Percentiles rank a stretch among this genome's conserved stretches.
These are phyloP conservation scores for Perca fluviatilis DNA, from an alignment of 2,113 vertebrate genomes.

Conservation along the genomic window DNA sequence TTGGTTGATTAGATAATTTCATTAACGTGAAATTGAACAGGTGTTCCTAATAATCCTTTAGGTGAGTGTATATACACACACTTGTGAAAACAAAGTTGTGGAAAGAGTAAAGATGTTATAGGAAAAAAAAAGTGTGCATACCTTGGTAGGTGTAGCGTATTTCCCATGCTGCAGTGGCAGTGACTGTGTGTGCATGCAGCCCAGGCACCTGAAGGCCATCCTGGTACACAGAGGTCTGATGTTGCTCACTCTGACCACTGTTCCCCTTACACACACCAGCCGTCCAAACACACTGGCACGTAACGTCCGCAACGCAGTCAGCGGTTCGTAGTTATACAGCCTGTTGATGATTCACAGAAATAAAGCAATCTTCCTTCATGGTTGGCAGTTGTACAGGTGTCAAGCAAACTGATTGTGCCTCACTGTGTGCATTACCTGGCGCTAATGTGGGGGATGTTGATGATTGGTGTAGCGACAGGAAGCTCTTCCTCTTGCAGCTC, in stretches of 20 bases:
- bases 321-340: slow-evolving; percentile 94
- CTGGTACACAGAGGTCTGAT: slow-evolving; percentile 93
- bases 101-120: background rate
- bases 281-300: slow-evolving; percentile 94
- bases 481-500: slow-evolving; percentile 92
- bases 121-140: slow-evolving; percentile 44
- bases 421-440: slow-evolving; percentile 85
- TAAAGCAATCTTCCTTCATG: background rate
- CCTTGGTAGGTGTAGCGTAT: slow-evolving; percentile 92
- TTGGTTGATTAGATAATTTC: no score
- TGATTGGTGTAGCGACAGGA: slow-evolving; percentile 86
- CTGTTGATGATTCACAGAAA: slow-evolving; percentile 69
- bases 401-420: background rate
- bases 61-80: no score
- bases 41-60: no score
- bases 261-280: slow-evolving; percentile 91
- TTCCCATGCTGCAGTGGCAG: slow-evolving; percentile 92
- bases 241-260: slow-evolving; percentile 94
- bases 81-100: background rate
- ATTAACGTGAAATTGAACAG: no score
- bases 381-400: background rate
- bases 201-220: slow-evolving; percentile 91
- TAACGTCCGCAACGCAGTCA: slow-evolving; percentile 90
- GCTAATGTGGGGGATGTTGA: slow-evolving; percentile 93
- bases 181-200: slow-evolving; percentile 87